These are phyloP conservation scores for Drosophila mayaguana DNA, from an alignment of 2,888 invertebrate genomes.

Conservation along the genomic window DNA sequence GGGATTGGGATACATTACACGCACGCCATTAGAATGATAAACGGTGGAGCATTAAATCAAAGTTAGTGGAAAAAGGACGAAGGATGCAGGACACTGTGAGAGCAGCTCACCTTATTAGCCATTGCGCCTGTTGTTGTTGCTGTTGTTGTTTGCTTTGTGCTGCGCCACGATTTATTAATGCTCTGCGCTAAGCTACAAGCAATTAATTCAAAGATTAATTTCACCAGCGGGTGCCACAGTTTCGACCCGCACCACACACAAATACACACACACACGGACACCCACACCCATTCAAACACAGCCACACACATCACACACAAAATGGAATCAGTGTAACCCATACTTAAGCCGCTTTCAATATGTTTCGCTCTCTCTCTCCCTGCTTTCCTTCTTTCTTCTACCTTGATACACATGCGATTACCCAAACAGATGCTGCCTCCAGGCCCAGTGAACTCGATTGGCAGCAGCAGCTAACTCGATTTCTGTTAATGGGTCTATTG, in stretches of 20 bases:
- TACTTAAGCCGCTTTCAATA: slow-evolving; percentile 48
- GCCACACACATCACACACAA: slow-evolving; percentile 4
- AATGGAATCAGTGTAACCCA: slow-evolving; percentile 23
- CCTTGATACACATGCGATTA: slow-evolving; percentile 7
- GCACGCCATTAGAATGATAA: slow-evolving; percentile 81
- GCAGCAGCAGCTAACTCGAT: slow-evolving; percentile 35
- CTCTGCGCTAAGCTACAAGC: slow-evolving; percentile 81
- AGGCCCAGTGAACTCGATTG: slow-evolving; percentile 25
- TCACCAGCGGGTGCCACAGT: slow-evolving; percentile 76
- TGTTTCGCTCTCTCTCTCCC: slow-evolving; percentile 9
- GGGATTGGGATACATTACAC: slow-evolving; percentile 64
- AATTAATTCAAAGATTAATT: slow-evolving; percentile 83
- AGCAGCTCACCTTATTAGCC: slow-evolving; percentile 39
- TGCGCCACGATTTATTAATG: slow-evolving; percentile 75
- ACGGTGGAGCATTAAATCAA: slow-evolving; percentile 82
- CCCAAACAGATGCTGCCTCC: slow-evolving; percentile 54
- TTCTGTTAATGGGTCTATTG: slow-evolving; percentile 42
- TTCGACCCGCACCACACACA: slow-evolving; percentile 3
- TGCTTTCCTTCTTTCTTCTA: background rate
- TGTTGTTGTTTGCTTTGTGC: slow-evolving; percentile 42
- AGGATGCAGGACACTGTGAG: slow-evolving; percentile 31
- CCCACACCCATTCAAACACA: too few relatives aligned
- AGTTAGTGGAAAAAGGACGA: slow-evolving; percentile 72
- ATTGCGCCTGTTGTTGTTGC: background rate
- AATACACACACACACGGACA: background rate